Evolutionary conservation across 2,113 vertebrate genomes (phyloP).

Genomic region (Australoheros scitulus): DNA sequence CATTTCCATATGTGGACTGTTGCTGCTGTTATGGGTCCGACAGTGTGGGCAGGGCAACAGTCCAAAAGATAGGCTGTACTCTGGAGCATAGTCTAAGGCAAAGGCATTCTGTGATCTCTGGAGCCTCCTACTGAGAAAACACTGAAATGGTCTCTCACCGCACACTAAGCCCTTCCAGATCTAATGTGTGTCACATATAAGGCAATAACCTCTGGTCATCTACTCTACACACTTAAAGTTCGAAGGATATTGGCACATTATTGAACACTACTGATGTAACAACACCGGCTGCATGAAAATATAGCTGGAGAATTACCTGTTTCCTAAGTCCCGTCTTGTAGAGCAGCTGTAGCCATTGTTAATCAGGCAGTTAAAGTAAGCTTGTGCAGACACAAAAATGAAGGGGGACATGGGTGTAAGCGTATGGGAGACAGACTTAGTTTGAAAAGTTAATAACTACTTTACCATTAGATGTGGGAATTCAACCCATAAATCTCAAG

Average conservation of each 20-base stretch:
- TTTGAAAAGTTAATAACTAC: conserved; percentile 74
- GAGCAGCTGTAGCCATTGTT: conserved; percentile 43
- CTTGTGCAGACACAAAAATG: conserved; percentile 54
- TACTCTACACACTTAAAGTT: neutral
- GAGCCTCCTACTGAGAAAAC: conserved; percentile 87
- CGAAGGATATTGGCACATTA: neutral
- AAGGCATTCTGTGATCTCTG: conserved; percentile 75
- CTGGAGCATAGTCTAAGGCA: neutral
- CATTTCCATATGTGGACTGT: conserved; percentile 98
- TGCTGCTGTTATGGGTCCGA: conserved; percentile 75
- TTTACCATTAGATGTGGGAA: conserved; percentile 70
- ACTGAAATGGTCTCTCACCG: conserved; percentile 28
- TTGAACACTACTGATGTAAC: conserved; percentile 2
- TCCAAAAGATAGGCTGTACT: conserved; percentile 43
- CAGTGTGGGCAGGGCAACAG: conserved; percentile 35
- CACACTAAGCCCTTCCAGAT: neutral
- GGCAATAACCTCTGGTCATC: conserved; percentile 1
- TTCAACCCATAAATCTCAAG: conserved; percentile 66
- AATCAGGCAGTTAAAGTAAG: conserved; percentile 61
- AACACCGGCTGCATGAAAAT: conserved; percentile 8
- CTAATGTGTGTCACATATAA: neutral
- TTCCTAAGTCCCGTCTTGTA: conserved; percentile 1
- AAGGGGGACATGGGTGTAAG: conserved; percentile 46
- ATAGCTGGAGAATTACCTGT: conserved; percentile 7
- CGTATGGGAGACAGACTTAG: conserved; percentile 55